Base-by-base conservation (phyloP, 2,797 vertebrate genomes). In the Syngnathus acus region DNA sequence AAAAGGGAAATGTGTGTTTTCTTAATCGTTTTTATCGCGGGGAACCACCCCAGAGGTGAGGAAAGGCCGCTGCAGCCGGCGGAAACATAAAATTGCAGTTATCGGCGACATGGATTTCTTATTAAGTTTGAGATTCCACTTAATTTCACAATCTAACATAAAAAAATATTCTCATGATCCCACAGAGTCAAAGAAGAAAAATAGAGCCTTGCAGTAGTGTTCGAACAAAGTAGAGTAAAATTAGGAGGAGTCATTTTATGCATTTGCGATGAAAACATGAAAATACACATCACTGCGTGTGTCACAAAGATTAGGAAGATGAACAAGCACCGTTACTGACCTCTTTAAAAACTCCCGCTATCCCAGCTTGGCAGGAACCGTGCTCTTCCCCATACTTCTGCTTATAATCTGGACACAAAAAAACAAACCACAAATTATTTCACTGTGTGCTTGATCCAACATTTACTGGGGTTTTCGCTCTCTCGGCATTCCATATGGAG, bases 381-480 rank as follows among this genome's bases (percentile, higher is more conserved):
- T 99, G 97, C 79, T 99, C 97, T 85, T 99, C 97, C n/a, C 97
- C 97, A 5, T 99, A 99, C 80, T 94, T 98, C 91, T 96, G 97
- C 92, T 99, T 99, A 88, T 99, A 92, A 88, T 98, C 97, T 99
- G 84, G 21, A 62, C 60, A 45, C 66, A 88, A 79, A 80, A 86
- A 84, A 84, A 87, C 77, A 92, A 89, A 92, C 77, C 77, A 69
- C 88, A 82, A 83, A 90, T 92, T 80, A 90, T 82, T 86, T 92
- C 72, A 88, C 86, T 89, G 77, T 75, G 80, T 82, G 87, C 80
- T 76, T 70, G 72, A 87, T 89, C 89, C 90, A 92, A 89, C 81
- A 63, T 89, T 85, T 87, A 88, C 89, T 91, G 89, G 83, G 89
- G 83, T 81, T 86, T 86, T 88, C 89, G 82, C 89, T 82, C 86